Evolutionary conservation across 2,888 invertebrate species (phyloP).

Genomic region (Alloscopus bannaensis): DNA sequence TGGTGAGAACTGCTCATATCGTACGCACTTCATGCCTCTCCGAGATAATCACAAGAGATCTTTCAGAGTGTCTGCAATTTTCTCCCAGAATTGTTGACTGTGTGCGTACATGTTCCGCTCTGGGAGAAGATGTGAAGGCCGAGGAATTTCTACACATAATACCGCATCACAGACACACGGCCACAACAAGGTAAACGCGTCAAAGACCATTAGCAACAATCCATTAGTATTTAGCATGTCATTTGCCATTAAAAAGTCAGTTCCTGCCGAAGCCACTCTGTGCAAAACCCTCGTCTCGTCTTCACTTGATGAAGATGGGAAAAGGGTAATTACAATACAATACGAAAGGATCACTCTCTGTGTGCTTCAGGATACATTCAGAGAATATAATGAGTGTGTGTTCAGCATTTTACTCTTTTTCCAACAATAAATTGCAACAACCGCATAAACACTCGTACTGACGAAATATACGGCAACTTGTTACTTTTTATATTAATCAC

Average conservation of each 20-base stretch:
- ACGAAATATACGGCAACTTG: too few relatives aligned
- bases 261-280: conserved; percentile 30
- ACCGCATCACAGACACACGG: not conserved
- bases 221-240: conserved; percentile 61
- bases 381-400: too few relatives aligned
- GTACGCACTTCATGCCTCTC: too few relatives aligned
- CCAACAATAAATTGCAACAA: too few relatives aligned
- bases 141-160: not conserved
- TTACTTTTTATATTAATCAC: too few relatives aligned
- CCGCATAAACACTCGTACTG: too few relatives aligned
- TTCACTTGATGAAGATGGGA: conserved; percentile 26
- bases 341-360: too few relatives aligned
- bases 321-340: conserved; percentile 35
- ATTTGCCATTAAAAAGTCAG: conserved; percentile 53
- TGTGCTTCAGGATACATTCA: too few relatives aligned
- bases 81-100: not conserved
- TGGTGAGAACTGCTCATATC: too few relatives aligned
- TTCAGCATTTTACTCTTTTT: too few relatives aligned
- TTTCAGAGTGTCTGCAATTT: conserved; percentile 11
- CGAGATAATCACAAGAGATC: conserved; percentile 37
- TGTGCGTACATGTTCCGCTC: too few relatives aligned
- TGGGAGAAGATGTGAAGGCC: not conserved
- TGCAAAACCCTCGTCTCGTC: not conserved
- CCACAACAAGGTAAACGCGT: conserved; percentile 30
- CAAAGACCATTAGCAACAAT: conserved; percentile 45